phyloP scores from a whole-genome alignment of 1,140 invertebrate species.

The Galendromus occidentalis region DNA sequence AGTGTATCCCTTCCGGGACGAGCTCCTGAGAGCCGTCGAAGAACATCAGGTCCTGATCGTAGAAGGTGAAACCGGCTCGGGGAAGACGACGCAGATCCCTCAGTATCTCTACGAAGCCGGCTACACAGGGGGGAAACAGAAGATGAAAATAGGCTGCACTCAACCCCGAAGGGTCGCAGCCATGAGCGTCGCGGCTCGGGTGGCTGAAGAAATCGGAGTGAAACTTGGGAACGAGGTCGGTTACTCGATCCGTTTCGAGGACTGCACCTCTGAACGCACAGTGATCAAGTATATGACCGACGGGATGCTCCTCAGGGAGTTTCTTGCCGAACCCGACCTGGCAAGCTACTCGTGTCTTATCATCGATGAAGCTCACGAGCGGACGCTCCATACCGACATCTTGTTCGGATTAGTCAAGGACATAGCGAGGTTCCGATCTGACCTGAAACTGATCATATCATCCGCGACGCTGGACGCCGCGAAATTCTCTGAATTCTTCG shows the following conservation, averaged over 20 bases:
- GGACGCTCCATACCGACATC: conserved; percentile 94
- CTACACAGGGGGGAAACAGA: conserved; percentile 26
- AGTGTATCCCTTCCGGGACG: conserved; percentile 75
- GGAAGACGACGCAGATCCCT: conserved; percentile 96
- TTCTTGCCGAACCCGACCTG: conserved; percentile 87
- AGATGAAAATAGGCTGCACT: conserved; percentile 42
- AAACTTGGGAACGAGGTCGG: conserved; percentile 52
- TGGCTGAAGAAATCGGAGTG: conserved; percentile 46
- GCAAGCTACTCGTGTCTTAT: conserved; percentile 88
- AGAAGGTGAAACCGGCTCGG: conserved; percentile 84
- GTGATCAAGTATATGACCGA: conserved; percentile 99
- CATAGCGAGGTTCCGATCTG: conserved; percentile 76
- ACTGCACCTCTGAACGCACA: conserved; percentile 49
- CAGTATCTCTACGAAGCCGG: conserved; percentile 88
- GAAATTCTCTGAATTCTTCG: conserved; percentile 96
- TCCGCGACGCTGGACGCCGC: conserved; percentile 93
- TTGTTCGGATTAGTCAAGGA: conserved; percentile 96
- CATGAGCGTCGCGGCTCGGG: conserved; percentile 52
- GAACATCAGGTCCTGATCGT: conserved; percentile 86
- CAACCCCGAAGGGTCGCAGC: conserved; percentile 57
- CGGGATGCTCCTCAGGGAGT: conserved; percentile 90
- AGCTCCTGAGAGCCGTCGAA: conserved; percentile 63
- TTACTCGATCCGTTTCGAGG: conserved; percentile 57
- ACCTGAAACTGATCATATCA: conserved; percentile 89
- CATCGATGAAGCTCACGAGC: conserved; percentile 96